Conservation (phyloP, 2,113 vertebrate genomes). For the Urocolius indicus region DNA sequence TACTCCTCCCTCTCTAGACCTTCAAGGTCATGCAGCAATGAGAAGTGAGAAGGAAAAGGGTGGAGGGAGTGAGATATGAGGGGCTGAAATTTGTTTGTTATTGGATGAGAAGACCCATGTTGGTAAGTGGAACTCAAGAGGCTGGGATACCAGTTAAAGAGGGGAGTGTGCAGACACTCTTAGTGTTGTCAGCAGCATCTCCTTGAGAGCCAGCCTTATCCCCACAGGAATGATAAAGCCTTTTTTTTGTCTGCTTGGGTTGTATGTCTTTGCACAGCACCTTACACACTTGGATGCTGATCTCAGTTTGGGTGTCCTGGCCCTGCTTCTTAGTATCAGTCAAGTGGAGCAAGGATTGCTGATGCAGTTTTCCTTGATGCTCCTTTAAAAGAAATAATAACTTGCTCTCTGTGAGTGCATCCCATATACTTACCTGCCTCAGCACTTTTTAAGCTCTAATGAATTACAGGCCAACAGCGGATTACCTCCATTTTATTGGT, state of each 20-base stretch:
- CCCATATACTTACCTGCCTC: background rate
- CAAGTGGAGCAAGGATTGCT: background rate
- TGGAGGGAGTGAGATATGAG: background rate
- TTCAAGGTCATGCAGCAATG: background rate
- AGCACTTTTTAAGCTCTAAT: slow-evolving; percentile 26
- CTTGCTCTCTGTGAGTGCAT: background rate
- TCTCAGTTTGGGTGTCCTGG: background rate
- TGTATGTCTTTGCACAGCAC: background rate
- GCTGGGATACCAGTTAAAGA: fast-evolving
- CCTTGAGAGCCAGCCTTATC: background rate
- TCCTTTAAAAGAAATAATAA: background rate
- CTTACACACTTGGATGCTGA: background rate
- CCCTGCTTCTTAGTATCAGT: background rate
- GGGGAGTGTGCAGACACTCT: background rate
- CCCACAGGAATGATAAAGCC: background rate
- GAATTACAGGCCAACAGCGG: background rate
- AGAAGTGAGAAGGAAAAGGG: background rate
- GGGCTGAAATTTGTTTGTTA: background rate
- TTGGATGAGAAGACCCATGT: fast-evolving
- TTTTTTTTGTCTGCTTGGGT: background rate
- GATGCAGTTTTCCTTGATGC: background rate
- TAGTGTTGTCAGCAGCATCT: background rate
- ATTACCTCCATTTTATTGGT: background rate
- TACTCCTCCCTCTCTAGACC: background rate
- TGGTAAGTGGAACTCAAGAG: background rate